phyloP scores from a whole-genome alignment of 2,797 vertebrate species.

The Acrossocheilus fasciatus region DNA sequence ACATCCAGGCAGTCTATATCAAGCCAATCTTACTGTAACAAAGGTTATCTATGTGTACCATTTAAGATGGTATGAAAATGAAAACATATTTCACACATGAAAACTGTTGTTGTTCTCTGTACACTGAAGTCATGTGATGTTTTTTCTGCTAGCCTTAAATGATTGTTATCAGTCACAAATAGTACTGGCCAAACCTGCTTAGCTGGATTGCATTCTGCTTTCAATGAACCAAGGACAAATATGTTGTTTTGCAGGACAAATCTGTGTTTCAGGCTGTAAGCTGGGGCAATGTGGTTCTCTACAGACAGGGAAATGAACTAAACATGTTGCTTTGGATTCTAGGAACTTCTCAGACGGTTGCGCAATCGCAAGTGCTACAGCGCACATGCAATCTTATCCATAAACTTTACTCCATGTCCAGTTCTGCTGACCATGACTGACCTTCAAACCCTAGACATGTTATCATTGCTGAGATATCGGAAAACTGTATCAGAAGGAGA shows the following conservation, averaged over 20 bases:
- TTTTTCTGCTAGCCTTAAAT: not conserved
- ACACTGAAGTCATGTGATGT: not conserved
- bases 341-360: slow-evolving; percentile 1
- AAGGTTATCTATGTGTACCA: not conserved
- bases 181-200: slow-evolving; percentile 8
- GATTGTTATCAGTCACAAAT: not conserved
- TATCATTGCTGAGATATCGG: slow-evolving; percentile 28
- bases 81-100: not conserved
- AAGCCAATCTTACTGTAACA: not conserved
- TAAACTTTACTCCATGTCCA: slow-evolving; percentile 4
- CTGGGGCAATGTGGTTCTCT: not conserved
- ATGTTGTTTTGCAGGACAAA: slow-evolving; percentile 19
- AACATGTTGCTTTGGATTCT: not conserved
- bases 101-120: not conserved
- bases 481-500: not conserved
- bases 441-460: slow-evolving; percentile 28
- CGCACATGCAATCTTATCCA: not conserved
- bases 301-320: not conserved
- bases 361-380: not conserved
- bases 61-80: slow-evolving; percentile 13
- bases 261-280: not conserved
- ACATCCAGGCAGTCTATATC: slow-evolving; percentile 55
- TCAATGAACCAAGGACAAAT: not conserved
- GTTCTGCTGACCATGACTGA: slow-evolving; percentile 28
- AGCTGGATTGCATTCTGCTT: slow-evolving; percentile 6